Evolutionary conservation across 1,140 invertebrate species (phyloP).

Genomic region (Adelges cooleyi): DNA sequence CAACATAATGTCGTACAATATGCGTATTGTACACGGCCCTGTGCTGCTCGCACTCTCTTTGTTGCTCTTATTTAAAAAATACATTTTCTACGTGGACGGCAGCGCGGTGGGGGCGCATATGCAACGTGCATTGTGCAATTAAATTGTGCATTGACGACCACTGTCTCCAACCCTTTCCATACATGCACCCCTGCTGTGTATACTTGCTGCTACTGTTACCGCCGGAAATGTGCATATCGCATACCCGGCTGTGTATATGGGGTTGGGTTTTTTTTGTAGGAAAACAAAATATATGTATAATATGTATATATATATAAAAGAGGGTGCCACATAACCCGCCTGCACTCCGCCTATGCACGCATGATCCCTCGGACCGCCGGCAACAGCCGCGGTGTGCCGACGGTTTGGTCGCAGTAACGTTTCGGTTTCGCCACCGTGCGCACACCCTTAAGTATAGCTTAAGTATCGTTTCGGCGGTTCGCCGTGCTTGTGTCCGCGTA

Average conservation of each 20-base stretch:
- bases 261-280: not conserved
- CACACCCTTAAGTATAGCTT: too few relatives aligned
- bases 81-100: too few relatives aligned
- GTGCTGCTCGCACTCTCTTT: too few relatives aligned
- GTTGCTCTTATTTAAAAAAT: too few relatives aligned
- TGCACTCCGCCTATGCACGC: not conserved
- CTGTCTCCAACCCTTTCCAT: not conserved
- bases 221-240: not conserved
- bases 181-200: not conserved
- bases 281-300: not conserved
- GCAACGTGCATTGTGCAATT: too few relatives aligned
- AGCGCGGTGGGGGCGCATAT: too few relatives aligned
- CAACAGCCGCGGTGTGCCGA: not conserved
- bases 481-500: too few relatives aligned
- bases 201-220: too few relatives aligned
- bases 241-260: not conserved
- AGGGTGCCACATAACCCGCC: not conserved
- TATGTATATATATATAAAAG: not conserved
- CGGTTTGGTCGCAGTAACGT: not conserved
- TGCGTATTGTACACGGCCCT: too few relatives aligned
- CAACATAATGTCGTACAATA: too few relatives aligned
- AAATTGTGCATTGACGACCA: constrained; percentile 7
- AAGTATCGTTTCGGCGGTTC: too few relatives aligned
- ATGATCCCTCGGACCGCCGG: constrained; percentile 1
- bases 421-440: constrained; percentile 8